These are phyloP conservation scores for Scolopax rusticola DNA, from an alignment of 2,797 vertebrate species.

Conservation along the genomic window DNA sequence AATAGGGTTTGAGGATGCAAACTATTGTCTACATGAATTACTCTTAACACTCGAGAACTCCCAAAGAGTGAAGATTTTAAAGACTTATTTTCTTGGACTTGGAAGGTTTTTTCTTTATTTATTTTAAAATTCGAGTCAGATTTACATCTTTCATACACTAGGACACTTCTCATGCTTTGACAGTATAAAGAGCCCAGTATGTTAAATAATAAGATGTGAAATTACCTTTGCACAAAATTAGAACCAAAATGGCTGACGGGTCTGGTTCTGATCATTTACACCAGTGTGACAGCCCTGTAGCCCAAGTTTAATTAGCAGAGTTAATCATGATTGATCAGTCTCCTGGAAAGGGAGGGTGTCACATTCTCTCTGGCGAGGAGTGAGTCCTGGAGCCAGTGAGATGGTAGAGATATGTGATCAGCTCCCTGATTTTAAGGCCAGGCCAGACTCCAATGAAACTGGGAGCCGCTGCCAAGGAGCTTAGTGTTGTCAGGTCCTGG, in stretches of 20 bases:
- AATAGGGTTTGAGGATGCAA: background rate
- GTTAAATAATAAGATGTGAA: slow-evolving; percentile 6
- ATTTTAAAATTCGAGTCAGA: background rate
- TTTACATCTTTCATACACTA: background rate
- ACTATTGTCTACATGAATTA: background rate
- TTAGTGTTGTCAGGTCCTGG: slow-evolving; percentile 65
- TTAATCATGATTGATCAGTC: slow-evolving; percentile 43
- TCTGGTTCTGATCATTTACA: slow-evolving; percentile 20
- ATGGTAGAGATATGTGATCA: slow-evolving; percentile 25
- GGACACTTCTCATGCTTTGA: background rate
- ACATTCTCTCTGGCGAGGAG: background rate
- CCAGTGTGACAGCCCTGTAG: background rate
- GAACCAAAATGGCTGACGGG: background rate
- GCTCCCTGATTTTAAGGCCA: slow-evolving; percentile 51
- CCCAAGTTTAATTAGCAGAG: slow-evolving; percentile 52
- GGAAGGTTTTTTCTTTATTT: background rate
- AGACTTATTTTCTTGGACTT: background rate
- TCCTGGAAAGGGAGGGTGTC: background rate
- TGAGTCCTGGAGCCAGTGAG: background rate
- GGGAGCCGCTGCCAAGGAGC: slow-evolving; percentile 53
- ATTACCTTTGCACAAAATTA: background rate
- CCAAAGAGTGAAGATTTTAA: background rate
- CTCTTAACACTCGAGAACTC: background rate
- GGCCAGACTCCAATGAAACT: slow-evolving; percentile 49
- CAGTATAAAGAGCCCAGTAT: background rate